Evolutionary conservation across 2,113 vertebrate species (phyloP), one percentile per base, ranked within the genome.

Genomic region (Crotophaga sulcirostris): DNA sequence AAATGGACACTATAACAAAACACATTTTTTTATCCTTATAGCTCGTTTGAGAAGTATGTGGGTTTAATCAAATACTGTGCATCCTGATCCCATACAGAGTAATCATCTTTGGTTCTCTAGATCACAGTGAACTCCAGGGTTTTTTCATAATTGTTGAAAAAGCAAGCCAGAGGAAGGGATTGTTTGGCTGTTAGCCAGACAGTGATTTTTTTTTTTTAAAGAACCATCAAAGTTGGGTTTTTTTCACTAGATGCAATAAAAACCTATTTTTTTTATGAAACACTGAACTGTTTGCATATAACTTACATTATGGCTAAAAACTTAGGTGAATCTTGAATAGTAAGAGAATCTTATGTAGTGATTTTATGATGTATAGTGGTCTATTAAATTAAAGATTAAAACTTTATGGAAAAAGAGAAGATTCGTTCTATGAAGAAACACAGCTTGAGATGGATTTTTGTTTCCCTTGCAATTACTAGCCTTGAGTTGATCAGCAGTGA

Each of bases 21-120:
- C 86, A 96, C 28, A 24, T 74, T 93, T 64, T 88, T 77, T 95
- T 72, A 92, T 78, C 93, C 76, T 63, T 89, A n/a, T 28, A 86
- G 88, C 62, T 96, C 38, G 4, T 96, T 92, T 83, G 87, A 92
- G 68, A 95, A 90, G 82, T 95, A 59, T 79, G 42, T 89, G 91
- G 80, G 77, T 95, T 91, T 97, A 96, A 93, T 97, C 69, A 96
- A 92, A 84, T 69, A 81, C 86, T 82, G 83, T 90, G 52, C 80
- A 58, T 94, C 36, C 74, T 94, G 80, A 90, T 97, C 92, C 90
- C 73, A 16, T 87, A 60, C 52, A 88, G 75, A 76, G 70, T 84
- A 90, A 42, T 92, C 74, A 69, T 84, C 97, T 95, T 95, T 90
- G 87, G 85, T 95, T 78, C 44, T 90, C 80, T 96, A 91, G 87